Evolutionary conservation across 2,888 invertebrate genomes (phyloP), one percentile per base, ranked within the genome.

Genomic region (Cremastinae sp.): DNA sequence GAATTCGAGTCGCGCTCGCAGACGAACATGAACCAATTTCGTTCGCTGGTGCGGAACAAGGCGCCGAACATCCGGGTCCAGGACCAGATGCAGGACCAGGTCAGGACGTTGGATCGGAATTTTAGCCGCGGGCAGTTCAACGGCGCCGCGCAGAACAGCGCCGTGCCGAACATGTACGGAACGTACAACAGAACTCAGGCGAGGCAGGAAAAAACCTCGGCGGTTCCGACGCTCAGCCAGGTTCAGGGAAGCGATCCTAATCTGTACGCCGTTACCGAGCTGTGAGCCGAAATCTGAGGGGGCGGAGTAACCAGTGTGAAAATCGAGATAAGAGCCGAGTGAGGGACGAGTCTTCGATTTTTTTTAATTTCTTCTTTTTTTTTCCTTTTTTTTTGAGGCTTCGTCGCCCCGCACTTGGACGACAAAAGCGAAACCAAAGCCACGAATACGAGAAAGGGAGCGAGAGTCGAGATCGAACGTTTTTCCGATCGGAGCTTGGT

Each of bases 191-290:
- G 89, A 3, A 83, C 87, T 34, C 88, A 88, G 18, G 82, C 82
- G 12, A 84, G 89, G 34, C 88, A 89, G 64, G 89, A 90, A 49
- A 89, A 90, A 70, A 69, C 82, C 28, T 74, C 84, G 36, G 82
- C 84, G 1, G 86, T 88, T 28, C 84, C 89, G 4, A 89, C 89
- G 45, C 80, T 89, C 14, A 87, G 88, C 69, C 89, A 89, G 80
- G 89, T 89, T 20, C 89, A 89, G 73, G 89, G 89, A 43, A 89
- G 89, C 79, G 89, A 90, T 84, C 89, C 90, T 4, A 90, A 94
- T 87, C 88, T 95, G 80, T 95, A 95, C 87, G 95, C 95, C 59
- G 95, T 96, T 80, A 94, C 96, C 69, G 94, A 93, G 87, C 91
- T 93, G 91, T 93, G 93, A 91, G 70, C 9, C 18, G 22, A 51